Percentiles rank a stretch among this genome's conserved stretches.
Conservation (phyloP, 2,113 vertebrate genomes). For the Nanorana parkeri region DNA sequence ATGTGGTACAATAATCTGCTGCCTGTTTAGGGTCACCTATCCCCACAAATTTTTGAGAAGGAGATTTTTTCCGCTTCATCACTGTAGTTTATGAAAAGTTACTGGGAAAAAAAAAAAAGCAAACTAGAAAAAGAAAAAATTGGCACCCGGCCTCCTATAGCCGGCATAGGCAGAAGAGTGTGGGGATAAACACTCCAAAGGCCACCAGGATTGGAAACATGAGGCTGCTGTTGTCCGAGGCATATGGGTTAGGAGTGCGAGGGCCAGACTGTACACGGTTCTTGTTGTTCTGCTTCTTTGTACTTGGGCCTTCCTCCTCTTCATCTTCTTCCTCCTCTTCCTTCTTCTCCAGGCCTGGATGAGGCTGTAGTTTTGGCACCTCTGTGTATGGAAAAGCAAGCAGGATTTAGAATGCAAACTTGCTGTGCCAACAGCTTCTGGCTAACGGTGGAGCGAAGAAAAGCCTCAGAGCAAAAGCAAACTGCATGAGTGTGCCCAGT, state of each 20-base stretch:
- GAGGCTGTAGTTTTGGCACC: slow-evolving; percentile 95
- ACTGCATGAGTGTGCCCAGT: too few relatives aligned
- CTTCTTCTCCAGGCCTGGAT: slow-evolving; percentile 91
- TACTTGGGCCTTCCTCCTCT: slow-evolving; percentile 88
- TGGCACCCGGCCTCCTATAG: slow-evolving; percentile 75
- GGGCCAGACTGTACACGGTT: slow-evolving; percentile 93
- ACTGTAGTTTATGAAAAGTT: slow-evolving; percentile 22
- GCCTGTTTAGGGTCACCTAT: slow-evolving; percentile 3
- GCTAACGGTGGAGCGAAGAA: too few relatives aligned
- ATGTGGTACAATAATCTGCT: not conserved
- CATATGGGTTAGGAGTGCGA: slow-evolving; percentile 95
- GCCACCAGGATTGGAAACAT: slow-evolving; percentile 98
- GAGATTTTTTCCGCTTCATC: slow-evolving; percentile 14
- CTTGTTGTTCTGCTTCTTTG: slow-evolving; percentile 81
- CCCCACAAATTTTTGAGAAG: not conserved
- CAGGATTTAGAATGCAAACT: too few relatives aligned
- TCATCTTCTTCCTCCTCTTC: slow-evolving; percentile 85
- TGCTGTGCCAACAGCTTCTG: too few relatives aligned
- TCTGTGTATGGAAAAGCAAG: slow-evolving; percentile 74
- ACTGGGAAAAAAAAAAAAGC: not conserved
- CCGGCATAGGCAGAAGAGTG: slow-evolving; percentile 98
- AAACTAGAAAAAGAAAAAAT: slow-evolving; percentile 1
- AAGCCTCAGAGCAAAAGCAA: too few relatives aligned
- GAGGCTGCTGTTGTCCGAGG: slow-evolving; percentile 99
- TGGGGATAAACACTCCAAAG: slow-evolving; percentile 98